Percentiles rank a stretch among this genome's conserved stretches.
Evolutionary conservation across 2,797 vertebrate genomes (phyloP).

Genomic region (Falco concolor): DNA sequence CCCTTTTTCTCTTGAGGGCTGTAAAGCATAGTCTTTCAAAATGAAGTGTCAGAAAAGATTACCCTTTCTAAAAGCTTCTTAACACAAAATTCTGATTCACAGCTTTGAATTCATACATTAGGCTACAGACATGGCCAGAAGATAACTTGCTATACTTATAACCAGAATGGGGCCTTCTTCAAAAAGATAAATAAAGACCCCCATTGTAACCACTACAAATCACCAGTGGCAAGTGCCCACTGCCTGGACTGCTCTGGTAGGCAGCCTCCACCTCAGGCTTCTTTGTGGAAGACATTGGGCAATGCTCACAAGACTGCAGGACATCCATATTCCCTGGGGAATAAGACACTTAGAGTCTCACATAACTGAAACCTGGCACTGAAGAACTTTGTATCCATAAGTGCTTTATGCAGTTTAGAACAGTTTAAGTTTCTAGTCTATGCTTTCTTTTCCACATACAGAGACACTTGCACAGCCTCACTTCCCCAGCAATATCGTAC

Average conservation of each 20-base stretch:
- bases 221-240: not conserved
- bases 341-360: not conserved
- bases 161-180: not conserved
- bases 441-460: not conserved
- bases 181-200: not conserved
- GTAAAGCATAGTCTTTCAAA: not conserved
- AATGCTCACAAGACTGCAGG: not conserved
- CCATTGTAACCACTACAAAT: not conserved
- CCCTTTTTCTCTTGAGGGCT: not conserved
- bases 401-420: not conserved
- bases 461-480: not conserved
- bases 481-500: not conserved
- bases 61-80: not conserved
- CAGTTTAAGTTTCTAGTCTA: not conserved
- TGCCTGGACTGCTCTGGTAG: not conserved
- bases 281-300: not conserved
- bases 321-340: not conserved
- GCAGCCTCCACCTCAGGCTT: not conserved
- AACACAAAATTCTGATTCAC: not conserved
- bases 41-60: not conserved
- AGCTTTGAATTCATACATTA: not conserved
- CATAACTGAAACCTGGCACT: not conserved
- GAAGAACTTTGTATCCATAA: not conserved
- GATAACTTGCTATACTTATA: not conserved
- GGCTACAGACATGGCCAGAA: not conserved